Percentiles rank a stretch among this genome's conserved stretches.
phyloP scores from a whole-genome alignment of 2,888 invertebrate genomes.

The Rhingia rostrata region DNA sequence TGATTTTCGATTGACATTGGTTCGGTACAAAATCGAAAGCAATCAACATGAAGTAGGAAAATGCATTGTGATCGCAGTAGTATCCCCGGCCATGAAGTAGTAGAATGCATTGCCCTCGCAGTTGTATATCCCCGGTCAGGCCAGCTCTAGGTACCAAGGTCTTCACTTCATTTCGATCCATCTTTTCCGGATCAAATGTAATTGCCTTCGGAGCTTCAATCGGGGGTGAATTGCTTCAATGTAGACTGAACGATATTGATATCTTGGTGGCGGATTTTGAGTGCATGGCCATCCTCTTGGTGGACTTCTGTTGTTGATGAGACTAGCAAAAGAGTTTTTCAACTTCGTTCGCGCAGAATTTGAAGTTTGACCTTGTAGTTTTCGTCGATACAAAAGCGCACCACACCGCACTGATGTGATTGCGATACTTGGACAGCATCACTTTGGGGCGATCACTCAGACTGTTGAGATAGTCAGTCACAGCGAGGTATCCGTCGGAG shows the following conservation, averaged over 20 bases:
- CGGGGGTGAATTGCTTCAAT: constrained; percentile 97
- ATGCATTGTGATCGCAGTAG: constrained; percentile 98
- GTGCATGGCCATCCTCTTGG: constrained; percentile 84
- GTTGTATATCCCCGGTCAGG: constrained; percentile 92
- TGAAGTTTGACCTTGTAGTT: constrained; percentile 83
- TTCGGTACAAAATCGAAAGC: constrained; percentile 98
- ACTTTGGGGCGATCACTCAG: constrained; percentile 90
- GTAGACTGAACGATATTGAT: constrained; percentile 89
- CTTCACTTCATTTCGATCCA: constrained; percentile 85
- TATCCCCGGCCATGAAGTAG: constrained; percentile 98
- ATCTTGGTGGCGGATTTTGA: constrained; percentile 80
- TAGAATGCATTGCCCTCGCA: constrained; percentile 99
- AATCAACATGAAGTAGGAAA: constrained; percentile 98
- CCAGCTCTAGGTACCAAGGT: constrained; percentile 98
- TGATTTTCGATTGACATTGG: constrained; percentile 88
- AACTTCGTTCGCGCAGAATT: constrained; percentile 83
- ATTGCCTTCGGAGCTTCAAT: constrained; percentile 94
- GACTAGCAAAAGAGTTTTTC: constrained; percentile 86
- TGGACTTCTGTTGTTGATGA: constrained; percentile 86
- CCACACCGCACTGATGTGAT: constrained; percentile 89
- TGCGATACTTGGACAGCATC: constrained; percentile 89
- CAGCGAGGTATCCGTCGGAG: too few species aligned
- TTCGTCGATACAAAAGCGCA: constrained; percentile 91
- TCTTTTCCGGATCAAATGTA: constrained; percentile 87
- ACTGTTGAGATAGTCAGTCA: constrained; percentile 88